These are phyloP conservation scores for Heliconius ismenius DNA, from an alignment of 2,888 invertebrate species.

Conservation along the genomic window DNA sequence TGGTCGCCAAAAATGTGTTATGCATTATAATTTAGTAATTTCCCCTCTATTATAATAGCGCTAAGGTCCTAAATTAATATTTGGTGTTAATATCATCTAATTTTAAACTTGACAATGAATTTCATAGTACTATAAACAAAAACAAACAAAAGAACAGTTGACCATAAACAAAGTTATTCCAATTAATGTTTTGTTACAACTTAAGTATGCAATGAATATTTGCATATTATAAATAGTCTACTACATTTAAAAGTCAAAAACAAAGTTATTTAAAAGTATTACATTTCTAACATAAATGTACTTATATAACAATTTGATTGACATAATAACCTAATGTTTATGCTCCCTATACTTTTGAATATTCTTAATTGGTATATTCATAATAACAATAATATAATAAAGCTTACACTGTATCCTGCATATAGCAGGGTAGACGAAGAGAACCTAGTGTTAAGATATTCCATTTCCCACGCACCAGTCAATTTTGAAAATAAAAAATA, in stretches of 20 bases:
- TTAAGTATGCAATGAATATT: slow-evolving; percentile 7
- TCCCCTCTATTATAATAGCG: slow-evolving; percentile 30
- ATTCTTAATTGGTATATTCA: neutral
- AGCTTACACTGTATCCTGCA: neutral
- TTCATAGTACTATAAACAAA: slow-evolving; percentile 28
- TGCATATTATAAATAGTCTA: neutral
- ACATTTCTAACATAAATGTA: neutral
- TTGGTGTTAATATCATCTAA: slow-evolving; percentile 28
- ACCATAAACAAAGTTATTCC: slow-evolving; percentile 18
- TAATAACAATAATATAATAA: neutral
- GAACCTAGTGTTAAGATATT: neutral
- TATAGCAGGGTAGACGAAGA: neutral
- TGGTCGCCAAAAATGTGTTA: slow-evolving; percentile 40
- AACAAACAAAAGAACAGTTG: slow-evolving; percentile 27
- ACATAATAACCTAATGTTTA: neutral
- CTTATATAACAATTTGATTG: neutral
- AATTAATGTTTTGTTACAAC: slow-evolving; percentile 10
- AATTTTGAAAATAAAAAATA: neutral
- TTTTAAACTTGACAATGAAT: slow-evolving; percentile 33
- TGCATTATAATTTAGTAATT: slow-evolving; percentile 25
- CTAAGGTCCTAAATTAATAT: slow-evolving; percentile 30
- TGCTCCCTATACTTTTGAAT: neutral
- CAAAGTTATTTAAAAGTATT: neutral
- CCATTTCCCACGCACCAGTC: neutral
- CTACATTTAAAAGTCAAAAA: neutral